phyloP scores from a whole-genome alignment of 2,888 invertebrate species.

The Apamea epomidion region DNA sequence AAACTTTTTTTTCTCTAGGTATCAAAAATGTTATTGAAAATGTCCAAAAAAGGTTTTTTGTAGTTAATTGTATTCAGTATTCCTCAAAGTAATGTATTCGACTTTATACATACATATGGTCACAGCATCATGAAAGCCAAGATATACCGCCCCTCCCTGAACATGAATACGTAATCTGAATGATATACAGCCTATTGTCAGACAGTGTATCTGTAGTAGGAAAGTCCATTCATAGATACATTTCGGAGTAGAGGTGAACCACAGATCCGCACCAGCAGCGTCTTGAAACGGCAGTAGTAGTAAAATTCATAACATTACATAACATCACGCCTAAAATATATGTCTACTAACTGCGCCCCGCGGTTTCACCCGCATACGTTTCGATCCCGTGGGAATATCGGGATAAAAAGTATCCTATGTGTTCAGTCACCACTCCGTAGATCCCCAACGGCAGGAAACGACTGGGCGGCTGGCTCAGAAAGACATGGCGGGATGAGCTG shows the following conservation, averaged over 20 bases:
- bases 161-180: conserved; percentile 43
- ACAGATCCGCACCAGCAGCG: neutral
- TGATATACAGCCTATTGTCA: conserved; percentile 43
- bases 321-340: too few species aligned
- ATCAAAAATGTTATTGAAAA: neutral
- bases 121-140: conserved; percentile 21
- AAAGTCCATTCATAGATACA: conserved; percentile 21
- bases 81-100: neutral
- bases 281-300: neutral
- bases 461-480: too few species aligned
- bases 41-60: neutral
- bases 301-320: too few species aligned
- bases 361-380: too few species aligned
- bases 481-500: too few species aligned
- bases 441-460: too few species aligned
- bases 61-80: neutral
- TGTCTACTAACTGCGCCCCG: too few species aligned
- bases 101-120: neutral
- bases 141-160: conserved; percentile 10
- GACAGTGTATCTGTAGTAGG: neutral
- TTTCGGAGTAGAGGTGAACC: conserved; percentile 17
- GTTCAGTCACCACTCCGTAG: too few species aligned
- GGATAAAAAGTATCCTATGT: too few species aligned
- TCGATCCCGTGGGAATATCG: too few species aligned
- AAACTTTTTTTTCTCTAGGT: neutral